These are phyloP conservation scores for Ectobius pallidus DNA, from an alignment of 2,888 invertebrate genomes.

Conservation along the genomic window DNA sequence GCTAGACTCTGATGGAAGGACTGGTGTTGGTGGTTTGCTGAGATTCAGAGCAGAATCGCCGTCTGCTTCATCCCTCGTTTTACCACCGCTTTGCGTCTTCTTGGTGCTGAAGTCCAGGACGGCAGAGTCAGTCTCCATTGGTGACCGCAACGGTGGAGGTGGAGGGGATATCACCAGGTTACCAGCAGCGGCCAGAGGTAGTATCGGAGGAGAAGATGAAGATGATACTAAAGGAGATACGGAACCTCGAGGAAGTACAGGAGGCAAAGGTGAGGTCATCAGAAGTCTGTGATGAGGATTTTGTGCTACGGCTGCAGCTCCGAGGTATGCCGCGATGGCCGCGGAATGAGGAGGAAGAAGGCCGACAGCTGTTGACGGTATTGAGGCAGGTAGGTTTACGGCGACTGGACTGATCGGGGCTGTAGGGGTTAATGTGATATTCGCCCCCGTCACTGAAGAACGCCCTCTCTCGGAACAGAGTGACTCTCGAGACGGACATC, in stretches of 20 bases:
- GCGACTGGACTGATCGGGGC: conserved; percentile 62
- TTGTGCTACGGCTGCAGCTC: conserved; percentile 71
- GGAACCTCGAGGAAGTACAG: conserved; percentile 56
- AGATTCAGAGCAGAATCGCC: conserved; percentile 72
- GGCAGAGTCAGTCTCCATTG: conserved; percentile 60
- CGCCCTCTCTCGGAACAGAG: conserved; percentile 69
- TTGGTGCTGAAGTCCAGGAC: conserved; percentile 83
- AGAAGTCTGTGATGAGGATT: conserved; percentile 72
- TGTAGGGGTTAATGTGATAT: conserved; percentile 57
- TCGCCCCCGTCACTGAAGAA: conserved; percentile 57
- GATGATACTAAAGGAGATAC: conserved; percentile 73
- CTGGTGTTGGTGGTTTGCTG: conserved; percentile 68
- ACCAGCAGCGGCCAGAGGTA: conserved; percentile 35
- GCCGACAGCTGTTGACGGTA: too few relatives aligned
- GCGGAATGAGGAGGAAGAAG: conserved; percentile 79
- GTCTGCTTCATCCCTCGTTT: conserved; percentile 57
- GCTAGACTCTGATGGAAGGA: conserved; percentile 62
- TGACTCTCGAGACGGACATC: conserved; percentile 81
- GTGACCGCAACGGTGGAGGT: conserved; percentile 60
- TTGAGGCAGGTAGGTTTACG: conserved; percentile 65
- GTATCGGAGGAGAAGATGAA: conserved; percentile 66
- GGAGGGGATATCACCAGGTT: conserved; percentile 43
- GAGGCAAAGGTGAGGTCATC: conserved; percentile 66
- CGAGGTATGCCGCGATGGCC: conserved; percentile 81
- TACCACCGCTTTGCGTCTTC: conserved; percentile 52